phyloP scores from a whole-genome alignment of 2,797 vertebrate species.

The Sebastes wilsoni region DNA sequence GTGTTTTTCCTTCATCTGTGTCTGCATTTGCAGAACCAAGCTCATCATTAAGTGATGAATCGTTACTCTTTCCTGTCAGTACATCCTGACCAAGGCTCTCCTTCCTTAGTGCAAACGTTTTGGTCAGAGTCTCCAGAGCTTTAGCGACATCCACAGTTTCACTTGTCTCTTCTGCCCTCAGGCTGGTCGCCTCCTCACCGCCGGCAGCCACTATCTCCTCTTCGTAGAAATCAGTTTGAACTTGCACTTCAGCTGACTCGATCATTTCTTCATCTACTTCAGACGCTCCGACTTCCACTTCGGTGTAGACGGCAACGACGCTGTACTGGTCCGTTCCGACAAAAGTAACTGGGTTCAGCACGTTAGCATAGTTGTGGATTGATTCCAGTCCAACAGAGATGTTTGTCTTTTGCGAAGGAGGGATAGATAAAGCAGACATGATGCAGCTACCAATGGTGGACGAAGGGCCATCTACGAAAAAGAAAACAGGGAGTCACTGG shows the following conservation, averaged over 20 bases:
- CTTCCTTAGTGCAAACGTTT: slow-evolving; percentile 65
- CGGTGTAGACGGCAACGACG: slow-evolving; percentile 78
- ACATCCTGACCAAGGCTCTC: slow-evolving; percentile 47
- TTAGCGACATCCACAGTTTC: slow-evolving; percentile 50
- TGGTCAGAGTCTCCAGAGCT: slow-evolving; percentile 70
- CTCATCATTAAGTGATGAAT: slow-evolving; percentile 9
- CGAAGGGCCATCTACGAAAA: slow-evolving; percentile 57
- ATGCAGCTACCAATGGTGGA: slow-evolving; percentile 75
- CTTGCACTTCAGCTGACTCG: slow-evolving; percentile 44
- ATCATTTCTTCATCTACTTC: slow-evolving; percentile 48
- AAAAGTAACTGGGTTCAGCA: slow-evolving; percentile 66
- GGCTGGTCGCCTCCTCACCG: slow-evolving; percentile 15
- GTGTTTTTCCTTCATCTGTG: neutral
- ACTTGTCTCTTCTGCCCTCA: slow-evolving; percentile 22
- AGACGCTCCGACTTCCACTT: slow-evolving; percentile 70
- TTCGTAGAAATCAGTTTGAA: slow-evolving; percentile 61
- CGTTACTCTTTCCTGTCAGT: neutral
- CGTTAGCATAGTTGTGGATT: slow-evolving; percentile 57
- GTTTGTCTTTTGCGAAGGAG: slow-evolving; percentile 74
- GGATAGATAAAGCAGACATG: slow-evolving; percentile 77
- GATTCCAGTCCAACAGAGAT: slow-evolving; percentile 63
- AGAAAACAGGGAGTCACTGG: neutral
- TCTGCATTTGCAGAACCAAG: neutral
- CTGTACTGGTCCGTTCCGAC: slow-evolving; percentile 69
- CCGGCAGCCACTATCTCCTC: slow-evolving; percentile 57